Evolutionary conservation across 2,797 vertebrate genomes (phyloP), one percentile per base, ranked within the genome.

Genomic region (Helostoma temminkii): DNA sequence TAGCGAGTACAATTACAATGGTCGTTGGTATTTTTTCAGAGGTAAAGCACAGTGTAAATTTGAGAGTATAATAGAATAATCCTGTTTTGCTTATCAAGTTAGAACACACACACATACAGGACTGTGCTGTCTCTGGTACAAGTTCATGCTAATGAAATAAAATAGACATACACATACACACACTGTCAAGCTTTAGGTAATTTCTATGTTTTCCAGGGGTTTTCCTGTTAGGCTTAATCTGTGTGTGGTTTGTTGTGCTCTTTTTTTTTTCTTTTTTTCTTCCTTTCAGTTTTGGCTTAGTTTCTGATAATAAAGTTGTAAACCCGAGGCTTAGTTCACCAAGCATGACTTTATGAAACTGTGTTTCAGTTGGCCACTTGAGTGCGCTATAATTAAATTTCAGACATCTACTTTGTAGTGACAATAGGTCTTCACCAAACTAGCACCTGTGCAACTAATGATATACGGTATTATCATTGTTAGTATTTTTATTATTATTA

Each of bases 351-450:
- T 1, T 11, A 25, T 34, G 10, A 37, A 45, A 53, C 42, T 5
- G 30, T 22, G 7, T 36, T 47, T 39, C 19, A 58, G 0, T 32
- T 65, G 48, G 21, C 70, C 81, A 81, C 82, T 68, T 53, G 71
- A 67, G 66, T 57, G 76, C 26, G 74, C 84, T 71, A 14, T 76
- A 42, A 60, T 45, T 59, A 54, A 71, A 26, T 24, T 36, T 55
- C 3, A 26, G 47, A 36, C 14, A 18, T 26, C 16, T 3, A 9
- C 19, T 16, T 6, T 1, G 6, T 42, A 26, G 43, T 41, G 12
- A 14, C 26, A 46, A 22, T 12, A 30, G 8, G 10, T 30, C 34
- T n/a, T 19, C 21, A 26, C 16, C 18, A 42, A n/a, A 7, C 39
- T 42, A 9, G 39, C 39, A 42, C 16, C 39, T 7, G 18, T 8